A percentile compares a stretch with the other conserved stretches of the same genome.
phyloP scores from a whole-genome alignment of 2,888 invertebrate genomes.

The Thera britannica region DNA sequence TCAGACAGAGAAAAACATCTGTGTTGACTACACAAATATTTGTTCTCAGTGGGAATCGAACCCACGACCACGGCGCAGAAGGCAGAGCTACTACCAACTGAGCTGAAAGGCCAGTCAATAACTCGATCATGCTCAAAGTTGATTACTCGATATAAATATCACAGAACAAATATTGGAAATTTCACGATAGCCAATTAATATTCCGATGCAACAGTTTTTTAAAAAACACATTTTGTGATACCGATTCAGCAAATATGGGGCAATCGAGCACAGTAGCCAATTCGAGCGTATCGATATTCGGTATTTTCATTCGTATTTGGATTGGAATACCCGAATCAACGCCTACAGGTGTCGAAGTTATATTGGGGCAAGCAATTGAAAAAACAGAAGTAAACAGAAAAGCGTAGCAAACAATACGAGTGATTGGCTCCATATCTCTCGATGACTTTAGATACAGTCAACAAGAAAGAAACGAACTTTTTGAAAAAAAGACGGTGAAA shows the following conservation, averaged over 20 bases:
- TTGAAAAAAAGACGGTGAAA: no score
- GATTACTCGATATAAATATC: slow-evolving; percentile 1
- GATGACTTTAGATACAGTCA: no score
- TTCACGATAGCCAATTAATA: slow-evolving; percentile 7
- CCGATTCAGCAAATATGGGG: slow-evolving; percentile 17
- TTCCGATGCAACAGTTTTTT: slow-evolving; percentile 19
- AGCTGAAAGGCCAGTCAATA: background rate
- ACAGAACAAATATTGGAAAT: slow-evolving; percentile 5
- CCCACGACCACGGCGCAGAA: no score
- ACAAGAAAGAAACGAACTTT: no score
- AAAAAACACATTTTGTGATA: slow-evolving; percentile 16
- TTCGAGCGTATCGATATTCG: slow-evolving; percentile 8
- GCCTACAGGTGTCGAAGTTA: slow-evolving; percentile 5
- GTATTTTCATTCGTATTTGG: slow-evolving; percentile 11
- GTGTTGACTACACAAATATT: no score
- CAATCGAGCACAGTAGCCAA: slow-evolving; percentile 13
- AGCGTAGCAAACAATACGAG: background rate
- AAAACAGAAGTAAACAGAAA: background rate
- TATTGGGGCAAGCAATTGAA: slow-evolving; percentile 13
- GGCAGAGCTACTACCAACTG: no score
- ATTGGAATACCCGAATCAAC: slow-evolving; percentile 10
- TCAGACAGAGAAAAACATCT: no score
- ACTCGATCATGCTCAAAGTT: background rate
- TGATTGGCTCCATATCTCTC: background rate
- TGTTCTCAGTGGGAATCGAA: no score